Evolutionary conservation across 1,140 invertebrate genomes (phyloP).

Genomic region (Drosophila gunungcola): DNA sequence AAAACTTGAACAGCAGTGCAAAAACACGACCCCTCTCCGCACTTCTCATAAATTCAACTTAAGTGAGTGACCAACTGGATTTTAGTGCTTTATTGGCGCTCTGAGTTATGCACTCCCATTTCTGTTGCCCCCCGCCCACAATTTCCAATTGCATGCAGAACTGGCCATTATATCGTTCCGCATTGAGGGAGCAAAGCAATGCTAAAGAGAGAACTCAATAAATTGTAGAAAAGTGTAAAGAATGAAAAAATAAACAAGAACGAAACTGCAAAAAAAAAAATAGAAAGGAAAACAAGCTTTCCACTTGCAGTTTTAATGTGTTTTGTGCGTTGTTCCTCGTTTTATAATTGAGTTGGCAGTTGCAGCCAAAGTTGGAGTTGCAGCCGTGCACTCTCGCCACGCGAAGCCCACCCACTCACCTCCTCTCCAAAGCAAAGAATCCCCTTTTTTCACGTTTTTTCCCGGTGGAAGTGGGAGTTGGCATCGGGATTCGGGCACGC

Average conservation of each 20-base stretch:
- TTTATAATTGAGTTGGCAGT: constrained; percentile 80
- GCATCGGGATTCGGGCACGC: constrained; percentile 22
- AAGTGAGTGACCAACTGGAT: constrained; percentile 55
- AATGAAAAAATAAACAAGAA: constrained; percentile 65
- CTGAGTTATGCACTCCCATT: constrained; percentile 49
- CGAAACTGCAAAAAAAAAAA: constrained; percentile 37
- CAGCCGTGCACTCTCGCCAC: constrained; percentile 27
- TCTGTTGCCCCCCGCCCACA: constrained; percentile 15
- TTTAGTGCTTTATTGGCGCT: constrained; percentile 54
- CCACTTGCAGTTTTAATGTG: constrained; percentile 81
- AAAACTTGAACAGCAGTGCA: neutral
- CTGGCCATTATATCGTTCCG: constrained; percentile 49
- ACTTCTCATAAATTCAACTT: constrained; percentile 40
- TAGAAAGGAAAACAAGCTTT: constrained; percentile 60
- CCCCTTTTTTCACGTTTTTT: neutral
- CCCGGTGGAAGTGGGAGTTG: constrained; percentile 20
- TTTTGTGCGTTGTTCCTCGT: constrained; percentile 75
- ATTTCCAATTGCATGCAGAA: constrained; percentile 51
- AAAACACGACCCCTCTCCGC: constrained; percentile 3
- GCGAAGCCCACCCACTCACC: neutral
- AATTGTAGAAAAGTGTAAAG: constrained; percentile 65
- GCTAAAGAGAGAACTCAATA: constrained; percentile 63
- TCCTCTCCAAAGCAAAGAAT: constrained; percentile 10
- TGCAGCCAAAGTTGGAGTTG: constrained; percentile 45
- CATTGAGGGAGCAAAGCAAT: constrained; percentile 46